Conservation (phyloP, 2,888 invertebrate species). For the Heliconius ismenius region DNA sequence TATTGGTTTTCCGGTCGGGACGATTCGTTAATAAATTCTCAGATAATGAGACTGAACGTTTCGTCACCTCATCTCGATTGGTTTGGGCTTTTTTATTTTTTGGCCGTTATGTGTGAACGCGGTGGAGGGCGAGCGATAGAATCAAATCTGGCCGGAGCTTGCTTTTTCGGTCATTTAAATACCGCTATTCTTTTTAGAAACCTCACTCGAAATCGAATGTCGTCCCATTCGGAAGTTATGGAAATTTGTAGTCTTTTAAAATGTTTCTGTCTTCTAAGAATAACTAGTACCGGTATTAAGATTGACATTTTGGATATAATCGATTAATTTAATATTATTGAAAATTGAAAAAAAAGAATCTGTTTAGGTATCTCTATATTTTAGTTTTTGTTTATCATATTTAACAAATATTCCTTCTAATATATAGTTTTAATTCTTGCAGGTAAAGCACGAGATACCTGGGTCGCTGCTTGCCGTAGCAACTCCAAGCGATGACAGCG, state of each 20-base stretch:
- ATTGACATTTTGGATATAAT: no score
- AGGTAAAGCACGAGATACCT: constrained; percentile 75
- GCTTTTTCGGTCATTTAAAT: constrained; percentile 77
- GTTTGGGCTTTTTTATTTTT: constrained; percentile 75
- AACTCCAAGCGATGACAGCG: constrained; percentile 64
- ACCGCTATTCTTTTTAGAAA: constrained; percentile 72
- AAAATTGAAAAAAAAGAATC: no score
- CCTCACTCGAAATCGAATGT: constrained; percentile 54
- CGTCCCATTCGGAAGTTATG: constrained; percentile 43
- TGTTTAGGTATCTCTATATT: no score
- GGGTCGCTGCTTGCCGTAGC: constrained; percentile 66
- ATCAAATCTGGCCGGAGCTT: constrained; percentile 69
- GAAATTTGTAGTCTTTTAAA: constrained; percentile 30
- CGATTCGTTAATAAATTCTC: constrained; percentile 83
- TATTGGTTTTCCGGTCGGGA: constrained; percentile 80
- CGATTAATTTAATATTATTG: no score
- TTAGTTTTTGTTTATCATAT: neutral
- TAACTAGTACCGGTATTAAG: no score
- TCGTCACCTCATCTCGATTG: constrained; percentile 82
- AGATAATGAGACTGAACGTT: constrained; percentile 83
- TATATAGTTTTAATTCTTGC: constrained; percentile 58
- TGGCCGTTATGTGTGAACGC: constrained; percentile 77
- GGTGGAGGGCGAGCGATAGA: constrained; percentile 74
- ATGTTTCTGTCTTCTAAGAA: constrained; percentile 3
- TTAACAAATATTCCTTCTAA: neutral